Conservation (phyloP, 2,113 vertebrate genomes). For the Diadophis punctatus region DNA sequence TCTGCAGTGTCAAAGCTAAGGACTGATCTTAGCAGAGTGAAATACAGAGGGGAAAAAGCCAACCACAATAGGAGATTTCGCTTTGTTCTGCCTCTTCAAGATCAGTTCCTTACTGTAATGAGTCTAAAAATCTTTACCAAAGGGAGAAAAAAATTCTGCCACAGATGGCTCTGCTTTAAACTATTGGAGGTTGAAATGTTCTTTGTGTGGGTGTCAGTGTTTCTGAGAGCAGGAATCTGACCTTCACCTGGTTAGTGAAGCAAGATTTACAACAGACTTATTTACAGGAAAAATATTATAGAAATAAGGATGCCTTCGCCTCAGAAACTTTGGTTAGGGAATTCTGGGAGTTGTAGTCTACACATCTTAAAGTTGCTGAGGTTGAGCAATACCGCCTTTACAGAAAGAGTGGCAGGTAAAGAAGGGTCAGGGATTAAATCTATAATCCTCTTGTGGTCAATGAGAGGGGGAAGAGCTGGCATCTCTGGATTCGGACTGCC, state of each 20-base stretch:
- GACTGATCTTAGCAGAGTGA: not conserved
- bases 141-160: not conserved
- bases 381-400: not conserved
- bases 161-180: not conserved
- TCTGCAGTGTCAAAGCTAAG: conserved; percentile 3
- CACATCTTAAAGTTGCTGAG: not conserved
- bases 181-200: not conserved
- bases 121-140: fast-evolving
- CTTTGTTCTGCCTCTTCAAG: fast-evolving
- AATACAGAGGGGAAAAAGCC: not conserved
- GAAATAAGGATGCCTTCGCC: not conserved
- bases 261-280: not conserved
- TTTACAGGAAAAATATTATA: not conserved
- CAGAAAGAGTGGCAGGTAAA: not conserved
- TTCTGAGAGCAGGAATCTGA: not conserved
- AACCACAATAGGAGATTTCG: fast-evolving
- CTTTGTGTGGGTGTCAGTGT: not conserved
- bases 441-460: not conserved
- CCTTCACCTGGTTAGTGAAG: not conserved
- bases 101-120: not conserved
- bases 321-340: not conserved
- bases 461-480: not conserved
- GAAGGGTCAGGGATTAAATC: not conserved
- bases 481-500: not conserved
- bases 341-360: not conserved